Base-by-base conservation (phyloP, 2,797 vertebrate species). In the Gastrophryne carolinensis region DNA sequence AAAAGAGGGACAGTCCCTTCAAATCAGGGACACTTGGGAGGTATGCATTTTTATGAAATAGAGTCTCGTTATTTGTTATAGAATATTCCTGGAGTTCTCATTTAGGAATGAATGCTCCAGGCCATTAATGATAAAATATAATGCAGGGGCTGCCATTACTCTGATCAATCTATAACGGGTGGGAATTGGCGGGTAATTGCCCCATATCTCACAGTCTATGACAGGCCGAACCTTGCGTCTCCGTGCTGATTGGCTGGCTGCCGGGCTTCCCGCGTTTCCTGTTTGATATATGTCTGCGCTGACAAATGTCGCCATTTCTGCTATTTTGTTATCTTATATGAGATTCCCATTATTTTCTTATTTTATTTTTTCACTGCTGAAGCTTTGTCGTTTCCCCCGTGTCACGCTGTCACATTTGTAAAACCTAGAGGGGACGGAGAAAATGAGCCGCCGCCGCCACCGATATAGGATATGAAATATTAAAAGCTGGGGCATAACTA, bases 321-420 rank as follows among this genome's bases (percentile, higher is more conserved):
- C 13, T 3, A 23, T 52, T 66, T 54, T 17, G 26, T 17, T 6
- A 12, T 37, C 47, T 26, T 8, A 26, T 27, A 5, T 67, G 15
- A 67, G 35, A 54, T 27, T 56, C 65, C 56, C 50, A 68, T 68
- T 68, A n/a, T 68, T 29, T 23, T 10, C 37, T 52, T 15, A 24
- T 37, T 62, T 61, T 57, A 50, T 71, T 71, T 61, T n/a, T 61
- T 61, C 68, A 71, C 13, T 61, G 68, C 50, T 32, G 39, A 41
- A 47, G 26, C 5, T 70, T 44, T 12, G 26, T 21, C 54, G 12
- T 71, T 71, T 71, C 34, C 41, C 15, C 68, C 47, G 60, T 60
- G 54, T 58, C 68, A 71, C 15, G 35, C 68, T 50, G 68, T 61
- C 68, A 35, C 32, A 34, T 60, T 58, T 35, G 27, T 60, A 60